Evolutionary conservation across 2,888 invertebrate genomes (phyloP).

Genomic region (Heliconius aoede): DNA sequence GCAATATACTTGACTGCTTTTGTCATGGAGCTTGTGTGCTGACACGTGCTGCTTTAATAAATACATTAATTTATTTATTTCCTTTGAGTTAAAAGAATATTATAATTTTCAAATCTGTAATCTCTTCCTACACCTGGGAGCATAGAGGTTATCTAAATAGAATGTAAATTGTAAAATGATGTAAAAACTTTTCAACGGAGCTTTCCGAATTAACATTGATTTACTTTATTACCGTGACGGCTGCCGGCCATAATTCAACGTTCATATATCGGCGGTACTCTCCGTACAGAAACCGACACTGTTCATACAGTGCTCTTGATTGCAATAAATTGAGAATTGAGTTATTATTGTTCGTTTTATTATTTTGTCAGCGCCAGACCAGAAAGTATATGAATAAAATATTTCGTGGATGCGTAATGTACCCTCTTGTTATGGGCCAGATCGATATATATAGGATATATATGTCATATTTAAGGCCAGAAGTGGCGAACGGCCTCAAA

Average conservation of each 20-base stretch:
- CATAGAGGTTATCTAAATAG: not conserved
- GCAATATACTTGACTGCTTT: too few relatives aligned
- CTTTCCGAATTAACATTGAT: conserved; percentile 38
- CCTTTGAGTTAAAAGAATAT: too few relatives aligned
- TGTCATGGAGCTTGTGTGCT: too few relatives aligned
- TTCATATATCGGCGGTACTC: conserved; percentile 33
- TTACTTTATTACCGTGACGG: conserved; percentile 36
- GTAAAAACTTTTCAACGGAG: conserved; percentile 31
- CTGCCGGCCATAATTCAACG: conserved; percentile 33
- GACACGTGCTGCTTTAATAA: too few relatives aligned
- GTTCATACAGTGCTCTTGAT: conserved; percentile 44
- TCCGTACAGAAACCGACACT: conserved; percentile 32
- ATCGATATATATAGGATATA: not conserved
- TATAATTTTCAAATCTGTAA: too few relatives aligned
- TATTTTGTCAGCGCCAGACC: conserved; percentile 42
- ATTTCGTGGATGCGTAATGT: conserved; percentile 20
- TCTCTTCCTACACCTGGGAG: not conserved
- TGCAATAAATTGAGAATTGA: conserved; percentile 50
- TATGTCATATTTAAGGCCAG: not conserved
- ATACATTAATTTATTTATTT: too few relatives aligned
- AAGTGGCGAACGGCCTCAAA: too few relatives aligned
- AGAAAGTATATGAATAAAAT: conserved; percentile 41
- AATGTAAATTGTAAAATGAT: conserved; percentile 15
- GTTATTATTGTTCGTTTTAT: conserved; percentile 46
- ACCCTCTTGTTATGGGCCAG: not conserved